Conservation (phyloP, 1,140 invertebrate species). For the Drosophila teissieri region DNA sequence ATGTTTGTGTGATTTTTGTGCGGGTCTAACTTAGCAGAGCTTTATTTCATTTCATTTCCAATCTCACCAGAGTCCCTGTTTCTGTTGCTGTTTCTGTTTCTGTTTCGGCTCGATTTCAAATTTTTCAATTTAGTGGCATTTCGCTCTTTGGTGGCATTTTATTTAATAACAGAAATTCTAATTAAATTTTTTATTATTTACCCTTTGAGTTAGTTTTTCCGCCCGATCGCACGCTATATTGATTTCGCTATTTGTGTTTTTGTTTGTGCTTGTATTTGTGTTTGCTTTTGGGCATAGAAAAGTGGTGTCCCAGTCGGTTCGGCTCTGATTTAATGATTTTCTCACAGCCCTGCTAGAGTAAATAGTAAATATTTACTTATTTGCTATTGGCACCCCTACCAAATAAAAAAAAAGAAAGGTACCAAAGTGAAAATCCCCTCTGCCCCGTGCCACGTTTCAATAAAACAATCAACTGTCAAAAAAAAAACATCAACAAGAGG, state of each 20-base stretch:
- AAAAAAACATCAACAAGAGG: constrained; percentile 49
- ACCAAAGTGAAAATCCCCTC: not conserved
- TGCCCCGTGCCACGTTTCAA: constrained; percentile 54
- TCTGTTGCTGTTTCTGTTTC: constrained; percentile 13
- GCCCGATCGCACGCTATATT: constrained; percentile 40
- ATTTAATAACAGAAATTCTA: constrained; percentile 76
- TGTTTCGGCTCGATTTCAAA: constrained; percentile 36
- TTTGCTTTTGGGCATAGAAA: constrained; percentile 4
- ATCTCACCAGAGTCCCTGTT: constrained; percentile 39
- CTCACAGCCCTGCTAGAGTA: constrained; percentile 53
- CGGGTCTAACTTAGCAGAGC: constrained; percentile 47
- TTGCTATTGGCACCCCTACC: constrained; percentile 29
- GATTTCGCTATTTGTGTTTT: constrained; percentile 16
- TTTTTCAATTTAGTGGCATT: constrained; percentile 68
- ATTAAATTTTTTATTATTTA: constrained; percentile 69
- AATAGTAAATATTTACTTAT: constrained; percentile 70
- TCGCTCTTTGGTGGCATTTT: constrained; percentile 48
- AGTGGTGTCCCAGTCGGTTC: not conserved
- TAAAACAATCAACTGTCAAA: constrained; percentile 73
- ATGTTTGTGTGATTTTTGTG: constrained; percentile 58
- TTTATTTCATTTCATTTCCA: constrained; percentile 77
- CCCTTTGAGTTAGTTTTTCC: constrained; percentile 34
- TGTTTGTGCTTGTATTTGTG: constrained; percentile 2
- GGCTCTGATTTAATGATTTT: constrained; percentile 66
- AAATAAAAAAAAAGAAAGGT: not conserved